Base-by-base conservation (phyloP, 2,888 invertebrate genomes). In the Apantesis nais region DNA sequence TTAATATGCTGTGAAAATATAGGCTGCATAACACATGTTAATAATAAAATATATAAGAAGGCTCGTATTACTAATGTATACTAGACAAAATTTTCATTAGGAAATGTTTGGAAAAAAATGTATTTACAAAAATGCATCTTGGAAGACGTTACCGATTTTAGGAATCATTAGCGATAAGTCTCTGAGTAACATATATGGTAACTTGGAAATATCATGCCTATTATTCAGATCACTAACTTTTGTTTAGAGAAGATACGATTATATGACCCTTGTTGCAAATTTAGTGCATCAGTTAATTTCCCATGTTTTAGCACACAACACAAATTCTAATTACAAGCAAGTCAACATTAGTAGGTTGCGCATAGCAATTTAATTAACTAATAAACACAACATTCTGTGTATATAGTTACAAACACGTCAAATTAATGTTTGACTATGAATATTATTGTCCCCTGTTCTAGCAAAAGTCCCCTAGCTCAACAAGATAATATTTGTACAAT, bases 381-480 rank as follows among this genome's bases (percentile, higher is more conserved):
- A 39, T 66, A 65, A 44, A 62, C 39, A 62, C 39, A 62, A 22
- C 19, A 62, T 37, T 22, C 31, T 58, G 66, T 63, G 67, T 62
- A 71, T 58, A 63, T 58, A 61, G 39, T 44, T 44, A 69, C 60
- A 61, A 58, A 65, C 60, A 44, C 29, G 37, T 61, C 64, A 71
- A 67, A 71, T 71, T 67, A 67, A 71, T 66, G 44, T 41, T 11
- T 34, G 31, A 16, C 55, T 39, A 41, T 61, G 34, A 66, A 62
- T 66, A 62, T 63, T 58, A 58, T 8, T n/a, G 29, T 31, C 41
- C 66, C 7, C 44, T 34, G 60, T 25, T 31, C 9, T 60, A 62
- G 62, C 19, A 3, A 7, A 22, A 48, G 8, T 22, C 4, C 48
- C 19, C 1, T 48, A 22, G 48, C 19, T 48, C 22, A 48, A 48